Conservation (phyloP, 2,797 vertebrate species). For the Catostomus latipinnis region DNA sequence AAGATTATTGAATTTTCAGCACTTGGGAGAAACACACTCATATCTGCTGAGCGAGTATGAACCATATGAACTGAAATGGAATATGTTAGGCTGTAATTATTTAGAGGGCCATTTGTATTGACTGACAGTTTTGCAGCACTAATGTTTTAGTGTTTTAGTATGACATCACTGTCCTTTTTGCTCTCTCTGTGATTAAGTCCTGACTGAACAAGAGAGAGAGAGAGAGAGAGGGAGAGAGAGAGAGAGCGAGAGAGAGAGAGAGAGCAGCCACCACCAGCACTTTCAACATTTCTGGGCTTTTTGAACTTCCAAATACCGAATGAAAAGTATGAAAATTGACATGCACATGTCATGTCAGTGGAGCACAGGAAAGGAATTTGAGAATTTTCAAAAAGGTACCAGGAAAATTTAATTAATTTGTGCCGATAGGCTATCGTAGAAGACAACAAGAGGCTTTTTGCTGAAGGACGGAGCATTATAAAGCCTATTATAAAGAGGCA, state of each 20-base stretch:
- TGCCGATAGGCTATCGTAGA: conserved; percentile 39
- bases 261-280: not conserved
- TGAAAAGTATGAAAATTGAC: conserved; percentile 34
- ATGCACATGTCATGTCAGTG: conserved; percentile 8
- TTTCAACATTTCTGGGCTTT: conserved; percentile 22
- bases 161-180: conserved; percentile 42
- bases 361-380: not conserved
- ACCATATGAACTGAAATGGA: conserved; percentile 34
- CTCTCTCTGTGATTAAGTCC: conserved; percentile 40
- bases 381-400: conserved; percentile 13
- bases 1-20: not conserved
- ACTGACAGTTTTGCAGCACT: conserved; percentile 33
- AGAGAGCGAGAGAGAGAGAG: not conserved
- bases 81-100: conserved; percentile 29
- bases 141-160: conserved; percentile 44
- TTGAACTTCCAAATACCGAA: conserved; percentile 14
- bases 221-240: too few relatives aligned
- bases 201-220: not conserved
- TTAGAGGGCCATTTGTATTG: conserved; percentile 44
- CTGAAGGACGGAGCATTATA: not conserved
- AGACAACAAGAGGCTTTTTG: conserved; percentile 36
- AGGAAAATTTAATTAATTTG: conserved; percentile 10
- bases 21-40: not conserved
- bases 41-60: conserved; percentile 3
- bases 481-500: not conserved